Evolutionary conservation across 1,140 invertebrate species (phyloP).

Genomic region (Drosophila bocqueti): DNA sequence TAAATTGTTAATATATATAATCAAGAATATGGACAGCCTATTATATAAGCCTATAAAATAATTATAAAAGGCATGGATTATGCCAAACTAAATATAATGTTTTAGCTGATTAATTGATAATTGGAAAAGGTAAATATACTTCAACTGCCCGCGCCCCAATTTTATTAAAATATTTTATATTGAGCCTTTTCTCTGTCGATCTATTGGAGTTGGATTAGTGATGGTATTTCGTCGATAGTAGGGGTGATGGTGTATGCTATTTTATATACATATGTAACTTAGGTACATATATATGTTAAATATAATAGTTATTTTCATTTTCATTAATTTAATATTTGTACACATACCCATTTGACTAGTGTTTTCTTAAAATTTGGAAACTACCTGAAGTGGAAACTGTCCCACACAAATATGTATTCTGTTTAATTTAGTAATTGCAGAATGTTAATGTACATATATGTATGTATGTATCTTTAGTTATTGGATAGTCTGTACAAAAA

Average conservation of each 20-base stretch:
- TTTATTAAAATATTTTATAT: neutral
- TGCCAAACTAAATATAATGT: neutral
- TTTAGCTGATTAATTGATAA: neutral
- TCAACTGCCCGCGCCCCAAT: neutral
- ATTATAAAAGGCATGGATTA: neutral
- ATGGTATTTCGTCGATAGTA: neutral
- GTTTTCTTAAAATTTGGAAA: too few species aligned
- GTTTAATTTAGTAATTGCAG: neutral
- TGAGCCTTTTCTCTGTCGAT: neutral
- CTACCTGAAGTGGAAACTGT: too few species aligned
- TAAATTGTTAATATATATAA: conserved; percentile 13
- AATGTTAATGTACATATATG: neutral
- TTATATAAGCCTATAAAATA: neutral
- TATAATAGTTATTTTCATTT: neutral
- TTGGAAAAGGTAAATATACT: neutral
- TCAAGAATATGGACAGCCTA: conserved; percentile 6
- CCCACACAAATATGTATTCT: neutral
- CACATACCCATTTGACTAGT: too few species aligned
- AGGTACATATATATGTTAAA: too few species aligned
- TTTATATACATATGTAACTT: neutral
- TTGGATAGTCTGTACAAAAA: neutral
- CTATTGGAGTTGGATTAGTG: neutral
- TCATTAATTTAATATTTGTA: neutral
- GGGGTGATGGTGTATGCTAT: neutral
- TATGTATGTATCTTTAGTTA: neutral